Base-by-base conservation (phyloP, 2,797 vertebrate species). In the Odontamblyopus lacepedii region DNA sequence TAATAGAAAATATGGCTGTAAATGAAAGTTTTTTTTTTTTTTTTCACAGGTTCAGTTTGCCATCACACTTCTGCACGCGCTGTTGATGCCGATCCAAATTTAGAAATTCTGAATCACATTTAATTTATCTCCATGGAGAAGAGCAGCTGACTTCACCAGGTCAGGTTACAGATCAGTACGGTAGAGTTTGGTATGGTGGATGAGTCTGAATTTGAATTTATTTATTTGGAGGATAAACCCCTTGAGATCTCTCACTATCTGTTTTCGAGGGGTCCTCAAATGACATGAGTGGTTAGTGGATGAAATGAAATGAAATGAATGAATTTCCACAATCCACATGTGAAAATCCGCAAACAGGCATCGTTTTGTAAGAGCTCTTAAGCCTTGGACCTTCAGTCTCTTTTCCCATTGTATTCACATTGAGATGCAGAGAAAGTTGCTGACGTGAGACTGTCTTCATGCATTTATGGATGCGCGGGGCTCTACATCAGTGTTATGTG, bases 381-480 rank as follows among this genome's bases (percentile, higher is more conserved):
- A 48, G 44, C 13, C 4, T 48, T 16, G 56, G 4, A 59, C 11
- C 56, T 61, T 32, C 59, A 32, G 12, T 30, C 29, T 29, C 50
- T 27, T 66, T 57, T 67, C 35, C 9, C 9, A 8, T 18, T 71
- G 30, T 32, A 35, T 44, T 41, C 62, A 67, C 64, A 85, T 88
- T 79, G 74, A 53, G 59, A 87, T 87, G 78, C 76, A 73, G 29
- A 75, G 70, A 85, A 69, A 79, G 78, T 61, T 80, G 53, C 75
- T 74, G 80, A 80, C 78, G 70, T 56, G 78, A 87, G 71, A 86
- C 72, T 83, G 82, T 68, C 80, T 76, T 87, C 84, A 90, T 88
- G 78, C 82, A 87, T 88, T 87, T 85, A 87, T 87, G 82, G 81
- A 86, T 84, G 73, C 27, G 0, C 53, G 32, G 60, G 67, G 74